Percentiles rank a stretch among this genome's conserved stretches.
phyloP scores from a whole-genome alignment of 2,113 vertebrate species.

The Nothobranchius kuhntae region DNA sequence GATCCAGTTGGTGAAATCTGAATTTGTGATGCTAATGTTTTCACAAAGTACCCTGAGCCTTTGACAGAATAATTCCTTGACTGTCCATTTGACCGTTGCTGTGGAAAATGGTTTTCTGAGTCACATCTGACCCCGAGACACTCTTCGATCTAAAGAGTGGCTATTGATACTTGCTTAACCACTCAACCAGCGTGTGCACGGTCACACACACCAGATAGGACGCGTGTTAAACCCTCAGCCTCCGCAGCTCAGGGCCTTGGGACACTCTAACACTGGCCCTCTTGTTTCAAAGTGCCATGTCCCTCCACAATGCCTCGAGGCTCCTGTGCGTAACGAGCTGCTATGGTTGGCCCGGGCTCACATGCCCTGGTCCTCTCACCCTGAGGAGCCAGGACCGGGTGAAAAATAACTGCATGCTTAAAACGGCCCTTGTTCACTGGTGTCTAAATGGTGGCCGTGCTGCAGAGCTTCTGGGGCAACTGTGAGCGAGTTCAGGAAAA shows the following conservation, averaged over 20 bases:
- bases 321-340: slow-evolving; percentile 70
- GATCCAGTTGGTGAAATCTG: slow-evolving; percentile 2
- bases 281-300: slow-evolving; percentile 76
- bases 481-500: slow-evolving; percentile 39
- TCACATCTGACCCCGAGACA: slow-evolving; percentile 59
- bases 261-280: slow-evolving; percentile 71
- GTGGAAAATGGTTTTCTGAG: slow-evolving; percentile 48
- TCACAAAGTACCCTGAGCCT: slow-evolving; percentile 6
- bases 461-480: slow-evolving; percentile 46
- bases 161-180: slow-evolving; percentile 72
- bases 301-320: slow-evolving; percentile 71
- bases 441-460: slow-evolving; percentile 61
- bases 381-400: slow-evolving; percentile 65
- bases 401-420: slow-evolving; percentile 72
- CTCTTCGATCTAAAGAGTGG: slow-evolving; percentile 58
- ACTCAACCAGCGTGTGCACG: slow-evolving; percentile 69
- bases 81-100: slow-evolving; percentile 10
- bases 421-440: slow-evolving; percentile 71
- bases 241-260: slow-evolving; percentile 70
- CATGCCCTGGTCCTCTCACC: slow-evolving; percentile 74
- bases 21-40: not conserved
- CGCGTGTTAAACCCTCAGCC: slow-evolving; percentile 75
- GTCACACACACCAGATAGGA: slow-evolving; percentile 78
- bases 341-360: slow-evolving; percentile 75
- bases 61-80: slow-evolving; percentile 7